Evolutionary conservation across 1,140 invertebrate species (phyloP), one percentile per base, ranked within the genome.

Genomic region (Tigriopus japonicus): DNA sequence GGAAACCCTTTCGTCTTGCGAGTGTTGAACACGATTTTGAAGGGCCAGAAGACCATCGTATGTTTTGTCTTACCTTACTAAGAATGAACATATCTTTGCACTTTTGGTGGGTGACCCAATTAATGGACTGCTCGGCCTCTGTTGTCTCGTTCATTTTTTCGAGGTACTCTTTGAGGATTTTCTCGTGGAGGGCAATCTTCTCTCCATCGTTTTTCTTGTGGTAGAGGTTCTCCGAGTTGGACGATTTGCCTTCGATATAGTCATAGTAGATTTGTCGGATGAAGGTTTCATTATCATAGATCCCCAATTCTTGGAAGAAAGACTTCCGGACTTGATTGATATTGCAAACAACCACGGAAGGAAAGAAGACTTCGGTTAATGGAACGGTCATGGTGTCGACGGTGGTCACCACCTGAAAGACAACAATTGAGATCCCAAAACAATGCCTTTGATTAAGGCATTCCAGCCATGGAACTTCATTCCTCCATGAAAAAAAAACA

Each of bases 331-430:
- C 59, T 51, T 59, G 59, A 24, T 61, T 61, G 15, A 61, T 61
- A 15, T 61, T 61, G 41, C 59, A 61, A 13, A 61, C 59, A 19
- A 61, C 23, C 15, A 61, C 59, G 14, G 59, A 61, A n/a, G 59
- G 59, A 41, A 61, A 61, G 52, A 61, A 61, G 23, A 61, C 59
- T 40, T 61, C 59, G 15, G 49, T 56, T 12, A 55, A 54, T 21
- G 59, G 59, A 55, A 55, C 59, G 13, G 59, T 61, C 59, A 61
- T 61, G 23, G 59, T 61, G 23, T 61, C 59, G 9, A 61, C 59
- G 21, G 59, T 61, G 13, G 59, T 61, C 14, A 61, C 59, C 15
- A 58, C 55, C 55, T 58, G 55, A 5, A 58, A 58, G 1, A 35
- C 24, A 54, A n/a, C 3, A 49, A 49, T 12, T 12, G 15, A 35